phyloP scores from a whole-genome alignment of 2,797 vertebrate genomes.

The Ctenochaetus hawaiiensis region DNA sequence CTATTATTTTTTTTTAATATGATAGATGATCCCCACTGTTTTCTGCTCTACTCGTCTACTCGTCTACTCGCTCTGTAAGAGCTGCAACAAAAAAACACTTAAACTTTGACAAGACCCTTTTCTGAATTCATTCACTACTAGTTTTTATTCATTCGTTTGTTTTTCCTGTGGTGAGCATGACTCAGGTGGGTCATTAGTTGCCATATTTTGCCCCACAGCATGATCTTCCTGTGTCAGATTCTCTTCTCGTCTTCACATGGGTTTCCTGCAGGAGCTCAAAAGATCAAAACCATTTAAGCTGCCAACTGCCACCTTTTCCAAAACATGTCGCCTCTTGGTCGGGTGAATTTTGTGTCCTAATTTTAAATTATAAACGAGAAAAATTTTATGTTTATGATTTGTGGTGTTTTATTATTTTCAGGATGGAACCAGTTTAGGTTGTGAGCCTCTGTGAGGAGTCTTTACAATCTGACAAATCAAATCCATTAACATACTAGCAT shows the following conservation, averaged over 20 bases:
- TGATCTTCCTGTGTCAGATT: neutral
- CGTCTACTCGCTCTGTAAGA: too few relatives aligned
- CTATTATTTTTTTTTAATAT: slow-evolving; percentile 1
- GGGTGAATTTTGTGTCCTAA: neutral
- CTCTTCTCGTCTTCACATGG: neutral
- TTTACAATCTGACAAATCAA: slow-evolving; percentile 40
- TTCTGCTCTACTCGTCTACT: slow-evolving; percentile 1
- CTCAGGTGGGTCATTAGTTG: neutral
- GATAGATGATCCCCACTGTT: neutral
- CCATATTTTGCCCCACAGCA: neutral
- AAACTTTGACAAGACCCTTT: neutral
- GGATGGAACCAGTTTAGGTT: neutral
- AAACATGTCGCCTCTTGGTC: neutral
- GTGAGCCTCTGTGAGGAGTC: neutral
- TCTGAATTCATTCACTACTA: neutral
- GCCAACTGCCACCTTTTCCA: neutral
- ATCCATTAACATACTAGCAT: slow-evolving; percentile 20
- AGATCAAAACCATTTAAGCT: neutral
- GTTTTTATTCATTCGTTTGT: neutral
- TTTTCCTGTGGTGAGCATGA: neutral
- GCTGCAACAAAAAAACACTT: neutral
- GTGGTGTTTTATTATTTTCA: neutral
- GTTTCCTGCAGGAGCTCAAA: neutral
- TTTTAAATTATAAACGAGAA: neutral
- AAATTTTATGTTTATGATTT: neutral